Conservation (phyloP, 2,797 vertebrate genomes). For the Selene dorsalis region DNA sequence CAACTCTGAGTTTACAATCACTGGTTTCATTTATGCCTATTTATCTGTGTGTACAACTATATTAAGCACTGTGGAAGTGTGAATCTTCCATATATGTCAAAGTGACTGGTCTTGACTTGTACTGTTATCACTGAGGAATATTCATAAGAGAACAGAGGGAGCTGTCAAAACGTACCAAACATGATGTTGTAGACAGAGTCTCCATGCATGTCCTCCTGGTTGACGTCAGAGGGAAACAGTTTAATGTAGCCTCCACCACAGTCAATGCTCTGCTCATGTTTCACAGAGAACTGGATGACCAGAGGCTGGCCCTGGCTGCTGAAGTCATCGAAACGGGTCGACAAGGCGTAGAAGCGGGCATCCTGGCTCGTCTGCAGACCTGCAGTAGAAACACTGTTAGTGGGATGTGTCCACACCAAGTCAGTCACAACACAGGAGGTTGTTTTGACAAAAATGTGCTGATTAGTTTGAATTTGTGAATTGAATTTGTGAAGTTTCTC, state of each 20-base stretch:
- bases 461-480: background rate
- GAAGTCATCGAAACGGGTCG: conserved; percentile 86
- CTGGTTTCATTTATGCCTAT: no score
- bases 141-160: background rate
- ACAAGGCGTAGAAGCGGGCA: conserved; percentile 86
- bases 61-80: background rate
- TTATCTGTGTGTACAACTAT: background rate
- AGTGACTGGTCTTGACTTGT: background rate
- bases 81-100: background rate
- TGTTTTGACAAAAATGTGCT: background rate
- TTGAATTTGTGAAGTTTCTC: no score
- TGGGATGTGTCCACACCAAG: background rate
- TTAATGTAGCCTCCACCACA: conserved; percentile 88
- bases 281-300: conserved; percentile 87
- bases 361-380: conserved; percentile 88
- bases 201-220: conserved; percentile 86
- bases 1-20: no score
- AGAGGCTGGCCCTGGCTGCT: conserved; percentile 86
- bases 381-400: conserved; percentile 50
- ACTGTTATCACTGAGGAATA: background rate
- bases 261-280: conserved; percentile 88
- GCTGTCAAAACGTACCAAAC: conserved; percentile 81
- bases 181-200: conserved; percentile 88
- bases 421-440: background rate
- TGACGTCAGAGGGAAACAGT: conserved; percentile 87